Evolutionary conservation across 2,113 vertebrate species (phyloP).

Genomic region (Anhinga rufa): DNA sequence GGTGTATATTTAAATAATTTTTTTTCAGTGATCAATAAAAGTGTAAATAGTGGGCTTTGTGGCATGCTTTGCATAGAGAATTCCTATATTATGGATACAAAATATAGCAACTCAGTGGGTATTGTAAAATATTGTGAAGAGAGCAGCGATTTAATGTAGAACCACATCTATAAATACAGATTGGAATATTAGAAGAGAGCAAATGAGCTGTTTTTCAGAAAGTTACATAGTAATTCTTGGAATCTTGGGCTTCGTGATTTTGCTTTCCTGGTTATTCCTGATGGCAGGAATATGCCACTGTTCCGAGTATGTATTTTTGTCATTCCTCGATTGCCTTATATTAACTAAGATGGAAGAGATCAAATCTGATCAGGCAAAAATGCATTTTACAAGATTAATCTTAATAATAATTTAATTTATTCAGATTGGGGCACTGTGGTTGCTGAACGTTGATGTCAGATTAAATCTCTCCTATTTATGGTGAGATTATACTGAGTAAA

Average conservation of each 20-base stretch:
- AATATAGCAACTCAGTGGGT: not conserved
- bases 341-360: not conserved
- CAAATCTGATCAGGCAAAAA: not conserved
- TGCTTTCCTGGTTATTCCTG: not conserved
- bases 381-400: not conserved
- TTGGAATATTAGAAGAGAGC: not conserved
- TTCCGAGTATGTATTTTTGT: not conserved
- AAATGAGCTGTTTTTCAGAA: not conserved
- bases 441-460: not conserved
- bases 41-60: not conserved
- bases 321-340: not conserved
- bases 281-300: not conserved
- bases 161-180: not conserved
- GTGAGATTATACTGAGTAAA: conserved; percentile 19
- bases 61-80: not conserved
- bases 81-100: not conserved
- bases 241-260: not conserved
- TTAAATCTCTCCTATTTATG: conserved; percentile 28
- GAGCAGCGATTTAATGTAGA: not conserved
- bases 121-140: not conserved
- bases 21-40: not conserved
- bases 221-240: not conserved
- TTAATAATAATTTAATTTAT: not conserved
- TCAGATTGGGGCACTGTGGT: not conserved
- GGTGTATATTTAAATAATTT: not conserved